Evolutionary conservation across 2,888 invertebrate species (phyloP), one percentile per base, ranked within the genome.

Genomic region (Plemyria rubiginata): DNA sequence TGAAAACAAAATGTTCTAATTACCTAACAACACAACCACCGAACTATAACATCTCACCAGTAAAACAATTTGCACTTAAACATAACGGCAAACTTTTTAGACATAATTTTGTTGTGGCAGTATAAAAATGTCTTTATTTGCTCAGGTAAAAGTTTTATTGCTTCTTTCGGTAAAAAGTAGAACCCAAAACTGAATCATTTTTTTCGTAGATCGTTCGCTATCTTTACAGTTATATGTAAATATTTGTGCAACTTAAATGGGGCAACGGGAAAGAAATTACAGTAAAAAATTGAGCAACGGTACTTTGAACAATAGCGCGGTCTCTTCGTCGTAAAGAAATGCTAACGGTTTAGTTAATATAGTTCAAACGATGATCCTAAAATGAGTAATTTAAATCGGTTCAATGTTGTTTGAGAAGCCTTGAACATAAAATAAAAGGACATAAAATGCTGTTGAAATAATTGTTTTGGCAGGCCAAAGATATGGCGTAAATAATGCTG

Each of bases 81-180:
- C 13, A 53, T 80, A 81, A 85, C 80, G 76, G 80, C 76, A 60
- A 63, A 60, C 51, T 78, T 76, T 78, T 75, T 77, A 74, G 70
- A 70, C 67, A 68, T 62, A 65, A 64, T 68, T 74, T 77, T 76
- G 61, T 66, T 62, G 36, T 36, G 60, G 66, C 75, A 71, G 76
- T 80, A 86, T 86, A 82, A 85, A 86, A 85, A 87, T 90, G 70
- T 89, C 88, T 88, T 85, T 86, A 87, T 87, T 88, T 87, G 82
- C 81, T 76, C 80, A 78, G 78, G 83, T 76, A 80, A 81, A 78
- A 81, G 77, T 77, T 67, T 72, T 70, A 71, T 73, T 73, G 79
- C 80, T 84, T 75, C 86, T 79, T 86, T 87, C 79, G 78, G 84
- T 91, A 92, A 92, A 91, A 92, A 92, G 86, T 90, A 80, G 88